These are phyloP conservation scores for Hemichromis elongatus DNA, from an alignment of 2,113 vertebrate species.

Conservation along the genomic window DNA sequence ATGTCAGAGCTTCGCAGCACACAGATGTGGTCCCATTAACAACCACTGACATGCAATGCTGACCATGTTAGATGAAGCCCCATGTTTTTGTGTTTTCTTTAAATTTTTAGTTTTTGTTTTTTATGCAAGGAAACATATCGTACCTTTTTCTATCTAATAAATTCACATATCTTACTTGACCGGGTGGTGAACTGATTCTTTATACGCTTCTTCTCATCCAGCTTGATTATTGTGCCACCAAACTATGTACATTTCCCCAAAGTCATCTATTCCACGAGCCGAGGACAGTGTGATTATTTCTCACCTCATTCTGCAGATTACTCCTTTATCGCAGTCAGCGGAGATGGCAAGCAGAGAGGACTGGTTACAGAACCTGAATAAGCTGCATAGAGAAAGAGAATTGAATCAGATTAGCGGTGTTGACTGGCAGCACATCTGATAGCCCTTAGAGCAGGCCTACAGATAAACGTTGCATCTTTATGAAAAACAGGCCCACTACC, in stretches of 20 bases:
- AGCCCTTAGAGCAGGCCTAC: constrained; percentile 57
- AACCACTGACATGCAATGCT: constrained; percentile 9
- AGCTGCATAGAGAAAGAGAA: constrained; percentile 56
- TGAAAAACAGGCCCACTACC: constrained; percentile 65
- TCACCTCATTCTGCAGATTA: constrained; percentile 61
- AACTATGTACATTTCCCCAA: constrained; percentile 42
- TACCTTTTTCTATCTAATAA: background rate
- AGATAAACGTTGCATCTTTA: constrained; percentile 69
- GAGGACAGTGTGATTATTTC: constrained; percentile 67
- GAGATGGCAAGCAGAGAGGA: constrained; percentile 44
- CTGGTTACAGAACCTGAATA: constrained; percentile 54
- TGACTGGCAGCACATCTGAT: constrained; percentile 74
- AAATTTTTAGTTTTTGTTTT: background rate
- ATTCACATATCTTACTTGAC: background rate
- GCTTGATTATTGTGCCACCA: background rate
- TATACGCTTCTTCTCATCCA: background rate
- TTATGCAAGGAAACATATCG: background rate
- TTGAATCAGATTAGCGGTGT: constrained; percentile 63
- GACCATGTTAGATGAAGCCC: background rate
- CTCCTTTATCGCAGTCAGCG: constrained; percentile 59
- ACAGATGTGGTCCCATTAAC: constrained; percentile 38
- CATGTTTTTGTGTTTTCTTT: background rate
- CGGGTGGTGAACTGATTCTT: background rate
- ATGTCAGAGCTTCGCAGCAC: background rate
- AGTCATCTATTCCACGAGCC: constrained; percentile 47